These are phyloP conservation scores for Hermatobates lingyangjiaoensis DNA, from an alignment of 1,140 invertebrate species.

Conservation along the genomic window DNA sequence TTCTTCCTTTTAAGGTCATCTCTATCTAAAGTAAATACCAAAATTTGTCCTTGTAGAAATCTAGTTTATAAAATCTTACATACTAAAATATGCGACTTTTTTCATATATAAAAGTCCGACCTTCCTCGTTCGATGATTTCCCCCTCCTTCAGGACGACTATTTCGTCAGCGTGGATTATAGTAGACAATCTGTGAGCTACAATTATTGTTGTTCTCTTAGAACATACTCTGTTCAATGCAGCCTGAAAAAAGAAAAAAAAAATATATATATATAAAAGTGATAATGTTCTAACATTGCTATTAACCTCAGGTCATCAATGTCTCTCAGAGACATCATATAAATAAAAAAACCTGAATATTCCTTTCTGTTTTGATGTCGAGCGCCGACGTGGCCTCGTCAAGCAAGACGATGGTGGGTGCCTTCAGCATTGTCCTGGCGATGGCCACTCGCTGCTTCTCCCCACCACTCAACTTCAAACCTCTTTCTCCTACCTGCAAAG, in stretches of 20 bases:
- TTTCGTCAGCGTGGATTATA: slow-evolving; percentile 82
- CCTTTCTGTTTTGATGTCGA: slow-evolving; percentile 67
- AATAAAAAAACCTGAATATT: slow-evolving; percentile 44
- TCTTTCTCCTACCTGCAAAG: slow-evolving; percentile 53
- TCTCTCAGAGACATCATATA: too few species aligned
- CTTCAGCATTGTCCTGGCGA: slow-evolving; percentile 77
- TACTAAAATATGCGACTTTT: neutral
- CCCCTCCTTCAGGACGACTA: slow-evolving; percentile 75
- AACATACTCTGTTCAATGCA: slow-evolving; percentile 52
- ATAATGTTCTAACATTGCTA: neutral
- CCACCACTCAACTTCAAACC: slow-evolving; percentile 66
- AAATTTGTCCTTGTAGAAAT: neutral
- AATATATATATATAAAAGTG: slow-evolving; percentile 1
- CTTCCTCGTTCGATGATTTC: slow-evolving; percentile 78
- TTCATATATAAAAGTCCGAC: slow-evolving; percentile 27
- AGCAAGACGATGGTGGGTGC: slow-evolving; percentile 66
- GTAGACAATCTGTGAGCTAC: slow-evolving; percentile 86
- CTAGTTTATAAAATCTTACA: neutral
- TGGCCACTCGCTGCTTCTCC: slow-evolving; percentile 86
- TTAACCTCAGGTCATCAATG: too few species aligned
- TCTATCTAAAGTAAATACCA: neutral
- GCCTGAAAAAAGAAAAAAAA: slow-evolving; percentile 25
- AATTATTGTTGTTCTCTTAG: slow-evolving; percentile 76
- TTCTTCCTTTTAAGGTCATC: neutral
- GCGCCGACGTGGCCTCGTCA: slow-evolving; percentile 75